Evolutionary conservation across 2,888 invertebrate genomes (phyloP), one percentile per base, ranked within the genome.

Genomic region (Sceliomorpha sp.): DNA sequence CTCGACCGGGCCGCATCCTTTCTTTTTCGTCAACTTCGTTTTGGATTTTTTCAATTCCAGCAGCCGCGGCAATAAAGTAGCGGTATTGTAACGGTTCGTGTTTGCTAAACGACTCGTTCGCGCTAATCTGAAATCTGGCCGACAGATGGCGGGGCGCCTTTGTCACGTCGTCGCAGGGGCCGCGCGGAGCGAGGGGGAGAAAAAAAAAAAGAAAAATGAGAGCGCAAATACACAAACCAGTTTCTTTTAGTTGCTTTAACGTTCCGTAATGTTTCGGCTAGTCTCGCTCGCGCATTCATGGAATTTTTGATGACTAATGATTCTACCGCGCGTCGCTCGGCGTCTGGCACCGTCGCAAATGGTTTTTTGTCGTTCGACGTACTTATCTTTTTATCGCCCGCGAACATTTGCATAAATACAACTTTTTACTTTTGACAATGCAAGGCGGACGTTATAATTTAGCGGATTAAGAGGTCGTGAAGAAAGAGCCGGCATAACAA

Each of bases 281-380:
- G 4, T 6, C 48, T 42, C 45, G 17, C 37, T 68, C 12, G 55
- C 3, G 39, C 50, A 68, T 68, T 68, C 60, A 68, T 62, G 51
- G 56, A 68, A 68, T 68, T 68, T 50, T 47, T 56, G 55, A 62
- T 40, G 56, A 50, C 39, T 48, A 24, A 48, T 55, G 48, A 48
- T 24, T 27, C 6, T 24, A 9, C 24, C 10, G 8, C 36, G 15
- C 8, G 14, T 4, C 20, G 5, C 3, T 20, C 20, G 20, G 20
- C 20, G 20, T 20, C 2, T 10, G 31, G 2, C 9, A 1, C 2
- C 10, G 10, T 10, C 10, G 31, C 2, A 10, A 10, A 31, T 31
- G 20, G 20, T 31, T 31, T 31, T n/a, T 31, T 9, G 10, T 10
- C 27, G 5, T 20, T 20, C 20, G 20, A 20, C 20, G 20, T 4